A percentile compares a stretch with the other conserved stretches of the same genome.
Conservation (phyloP, 2,888 invertebrate species). For the Hypolimnas misippus region DNA sequence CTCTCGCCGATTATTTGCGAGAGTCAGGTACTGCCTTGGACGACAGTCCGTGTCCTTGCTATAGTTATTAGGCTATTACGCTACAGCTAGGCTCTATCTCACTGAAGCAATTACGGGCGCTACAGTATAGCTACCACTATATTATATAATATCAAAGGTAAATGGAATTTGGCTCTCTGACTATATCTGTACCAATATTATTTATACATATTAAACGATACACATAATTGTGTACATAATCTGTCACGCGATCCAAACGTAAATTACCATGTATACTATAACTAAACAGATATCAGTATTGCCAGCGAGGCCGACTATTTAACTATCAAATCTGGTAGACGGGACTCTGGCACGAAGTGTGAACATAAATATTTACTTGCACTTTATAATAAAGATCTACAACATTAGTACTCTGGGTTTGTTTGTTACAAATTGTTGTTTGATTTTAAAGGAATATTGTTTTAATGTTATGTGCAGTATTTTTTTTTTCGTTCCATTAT, state of each 20-base stretch:
- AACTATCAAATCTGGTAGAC: slow-evolving; percentile 52
- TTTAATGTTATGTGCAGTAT: not conserved
- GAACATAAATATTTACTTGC: slow-evolving; percentile 40
- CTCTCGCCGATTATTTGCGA: no score
- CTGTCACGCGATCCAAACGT: slow-evolving; percentile 36
- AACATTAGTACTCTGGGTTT: not conserved
- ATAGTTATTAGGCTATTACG: no score
- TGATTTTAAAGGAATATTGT: not conserved
- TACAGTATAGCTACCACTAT: no score
- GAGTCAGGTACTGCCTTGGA: no score
- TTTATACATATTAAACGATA: not conserved
- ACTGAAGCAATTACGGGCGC: no score
- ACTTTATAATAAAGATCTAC: slow-evolving; percentile 20
- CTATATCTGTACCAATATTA: slow-evolving; percentile 1
- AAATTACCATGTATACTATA: slow-evolving; percentile 38
- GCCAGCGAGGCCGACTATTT: slow-evolving; percentile 44
- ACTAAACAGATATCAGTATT: slow-evolving; percentile 32
- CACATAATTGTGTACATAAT: slow-evolving; percentile 26
- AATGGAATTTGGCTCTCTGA: no score
- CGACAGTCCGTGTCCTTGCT: no score
- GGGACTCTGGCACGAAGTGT: slow-evolving; percentile 55
- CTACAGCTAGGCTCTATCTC: no score
- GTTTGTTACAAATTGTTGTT: not conserved
- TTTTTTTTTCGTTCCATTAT: no score
- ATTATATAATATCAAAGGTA: no score